A percentile compares a stretch with the other conserved stretches of the same genome.
Conservation (phyloP, 2,113 vertebrate species). For the Psittacus erithacus region DNA sequence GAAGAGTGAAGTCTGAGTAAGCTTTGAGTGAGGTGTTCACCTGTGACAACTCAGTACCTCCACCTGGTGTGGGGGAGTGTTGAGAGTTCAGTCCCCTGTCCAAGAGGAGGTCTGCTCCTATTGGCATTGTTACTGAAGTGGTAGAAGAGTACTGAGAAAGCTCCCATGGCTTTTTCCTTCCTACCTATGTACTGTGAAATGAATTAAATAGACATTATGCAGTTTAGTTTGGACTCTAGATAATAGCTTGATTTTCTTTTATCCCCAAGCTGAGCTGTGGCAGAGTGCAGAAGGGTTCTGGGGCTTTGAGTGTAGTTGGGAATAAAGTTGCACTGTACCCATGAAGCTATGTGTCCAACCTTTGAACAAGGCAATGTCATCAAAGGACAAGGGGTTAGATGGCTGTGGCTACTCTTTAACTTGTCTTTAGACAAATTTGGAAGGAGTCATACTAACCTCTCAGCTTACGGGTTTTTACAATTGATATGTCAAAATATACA, state of each 20-base stretch:
- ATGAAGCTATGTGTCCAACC: not conserved
- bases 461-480: not conserved
- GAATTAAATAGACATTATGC: not conserved
- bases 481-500: not conserved
- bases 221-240: not conserved
- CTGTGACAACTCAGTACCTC: not conserved
- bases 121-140: not conserved
- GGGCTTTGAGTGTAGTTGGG: not conserved
- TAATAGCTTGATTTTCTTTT: not conserved
- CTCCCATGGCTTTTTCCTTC: not conserved
- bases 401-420: constrained; percentile 34
- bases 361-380: not conserved
- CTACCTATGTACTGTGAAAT: accelerated
- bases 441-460: not conserved
- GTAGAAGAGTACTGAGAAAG: not conserved
- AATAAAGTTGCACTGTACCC: not conserved
- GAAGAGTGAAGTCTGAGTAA: not conserved
- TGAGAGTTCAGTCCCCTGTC: not conserved
- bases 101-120: not conserved
- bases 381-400: not conserved
- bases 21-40: not conserved
- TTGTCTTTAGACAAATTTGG: not conserved
- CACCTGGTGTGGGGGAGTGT: not conserved
- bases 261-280: not conserved
- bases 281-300: not conserved